These are phyloP conservation scores for Helarctos malayanus DNA, from an alignment of 2,797 vertebrate species.

Conservation along the genomic window DNA sequence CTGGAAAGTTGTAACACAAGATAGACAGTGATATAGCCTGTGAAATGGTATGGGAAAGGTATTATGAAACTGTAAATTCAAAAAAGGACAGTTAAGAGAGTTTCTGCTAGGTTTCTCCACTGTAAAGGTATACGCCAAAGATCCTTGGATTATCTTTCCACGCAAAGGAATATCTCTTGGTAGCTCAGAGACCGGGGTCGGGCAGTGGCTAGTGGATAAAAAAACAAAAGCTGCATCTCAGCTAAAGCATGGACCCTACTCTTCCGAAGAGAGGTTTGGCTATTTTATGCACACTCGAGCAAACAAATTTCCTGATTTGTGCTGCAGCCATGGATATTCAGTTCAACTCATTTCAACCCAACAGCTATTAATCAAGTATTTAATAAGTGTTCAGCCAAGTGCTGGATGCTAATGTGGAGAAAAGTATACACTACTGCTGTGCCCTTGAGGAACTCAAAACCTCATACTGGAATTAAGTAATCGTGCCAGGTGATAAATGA, in stretches of 20 bases:
- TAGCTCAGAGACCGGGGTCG: not conserved
- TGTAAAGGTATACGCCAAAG: not conserved
- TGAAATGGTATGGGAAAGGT: not conserved
- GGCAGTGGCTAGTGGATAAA: not conserved
- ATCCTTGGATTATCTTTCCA: not conserved
- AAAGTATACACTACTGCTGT: not conserved
- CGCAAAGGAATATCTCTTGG: not conserved
- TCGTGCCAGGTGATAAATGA: not conserved
- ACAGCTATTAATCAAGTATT: not conserved
- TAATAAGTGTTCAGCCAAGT: not conserved
- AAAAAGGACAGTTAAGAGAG: not conserved
- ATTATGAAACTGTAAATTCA: conserved; percentile 22
- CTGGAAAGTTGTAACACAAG: not conserved
- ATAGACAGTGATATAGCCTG: not conserved
- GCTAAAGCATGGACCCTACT: not conserved
- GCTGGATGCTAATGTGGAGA: not conserved
- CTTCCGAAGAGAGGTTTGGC: not conserved
- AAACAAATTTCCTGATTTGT: conserved; percentile 10
- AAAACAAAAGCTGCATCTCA: not conserved
- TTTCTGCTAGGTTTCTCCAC: not conserved
- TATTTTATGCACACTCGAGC: not conserved
- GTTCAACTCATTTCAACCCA: conserved; percentile 10
- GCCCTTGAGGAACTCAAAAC: not conserved
- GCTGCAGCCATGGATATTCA: not conserved
- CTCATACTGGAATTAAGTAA: not conserved